Conservation (phyloP, 1,140 invertebrate species). For the Drosophila sp. region DNA sequence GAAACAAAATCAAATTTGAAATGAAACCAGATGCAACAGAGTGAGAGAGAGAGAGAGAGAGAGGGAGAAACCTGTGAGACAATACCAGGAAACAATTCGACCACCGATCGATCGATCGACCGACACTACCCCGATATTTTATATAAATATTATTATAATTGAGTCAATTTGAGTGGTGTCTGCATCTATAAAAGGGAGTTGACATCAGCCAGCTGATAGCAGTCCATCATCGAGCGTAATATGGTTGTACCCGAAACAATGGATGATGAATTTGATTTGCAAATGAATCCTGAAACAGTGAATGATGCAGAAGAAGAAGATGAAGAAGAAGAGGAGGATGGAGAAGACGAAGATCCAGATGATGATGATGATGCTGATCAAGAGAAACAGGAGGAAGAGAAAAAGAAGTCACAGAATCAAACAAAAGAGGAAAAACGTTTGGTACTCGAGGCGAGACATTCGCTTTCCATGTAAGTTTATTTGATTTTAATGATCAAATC, state of each 20-base stretch:
- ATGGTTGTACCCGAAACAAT: conserved; percentile 9
- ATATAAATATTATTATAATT: conserved; percentile 12
- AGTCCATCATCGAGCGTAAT: not conserved
- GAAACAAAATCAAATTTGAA: conserved; percentile 1
- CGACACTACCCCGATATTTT: not conserved
- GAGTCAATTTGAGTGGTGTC: not conserved
- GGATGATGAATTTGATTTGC: not conserved
- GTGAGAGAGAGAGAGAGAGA: too few species aligned
- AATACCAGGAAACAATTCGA: not conserved
- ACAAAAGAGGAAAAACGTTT: conserved; percentile 41
- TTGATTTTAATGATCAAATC: not conserved
- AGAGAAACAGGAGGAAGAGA: not conserved
- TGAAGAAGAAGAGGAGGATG: not conserved
- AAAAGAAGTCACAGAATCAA: not conserved
- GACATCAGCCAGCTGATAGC: not conserved
- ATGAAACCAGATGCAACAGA: conserved; percentile 8
- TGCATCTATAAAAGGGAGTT: conserved; percentile 8
- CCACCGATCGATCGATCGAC: not conserved
- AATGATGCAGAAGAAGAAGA: not conserved
- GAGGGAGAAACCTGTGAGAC: not conserved
- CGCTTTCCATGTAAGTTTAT: conserved; percentile 52
- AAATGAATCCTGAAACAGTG: not conserved
- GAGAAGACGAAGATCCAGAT: not conserved
- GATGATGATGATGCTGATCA: not conserved
- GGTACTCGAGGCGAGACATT: conserved; percentile 54